Conservation (phyloP, 2,888 invertebrate genomes). For the Melanostoma scalare region DNA sequence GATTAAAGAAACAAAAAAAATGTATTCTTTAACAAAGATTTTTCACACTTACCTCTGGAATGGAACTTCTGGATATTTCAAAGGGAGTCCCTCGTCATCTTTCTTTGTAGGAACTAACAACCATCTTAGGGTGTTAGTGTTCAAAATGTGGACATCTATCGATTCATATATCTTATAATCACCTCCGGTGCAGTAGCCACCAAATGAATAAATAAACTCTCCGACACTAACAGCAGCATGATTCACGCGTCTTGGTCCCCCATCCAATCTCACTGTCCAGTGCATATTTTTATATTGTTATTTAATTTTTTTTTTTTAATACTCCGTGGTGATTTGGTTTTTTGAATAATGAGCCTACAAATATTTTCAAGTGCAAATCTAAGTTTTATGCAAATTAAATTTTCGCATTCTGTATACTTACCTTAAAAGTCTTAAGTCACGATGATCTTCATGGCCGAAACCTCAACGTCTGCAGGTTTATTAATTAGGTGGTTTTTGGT, state of each 20-base stretch:
- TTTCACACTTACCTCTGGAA: conserved; percentile 84
- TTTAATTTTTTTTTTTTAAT: conserved; percentile 1
- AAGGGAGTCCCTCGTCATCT: conserved; percentile 81
- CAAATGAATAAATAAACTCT: conserved; percentile 93
- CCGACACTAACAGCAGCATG: conserved; percentile 94
- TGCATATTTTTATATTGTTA: conserved; percentile 83
- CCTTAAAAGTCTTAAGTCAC: conserved; percentile 36
- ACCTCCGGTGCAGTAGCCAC: conserved; percentile 92
- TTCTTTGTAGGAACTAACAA: conserved; percentile 83
- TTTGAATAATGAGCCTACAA: background rate
- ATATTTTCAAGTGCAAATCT: conserved; percentile 7
- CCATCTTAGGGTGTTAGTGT: conserved; percentile 87
- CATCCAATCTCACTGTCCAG: conserved; percentile 94
- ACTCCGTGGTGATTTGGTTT: background rate
- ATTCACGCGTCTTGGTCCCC: conserved; percentile 95
- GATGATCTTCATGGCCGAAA: conserved; percentile 45
- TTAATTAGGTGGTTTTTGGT: conserved; percentile 39
- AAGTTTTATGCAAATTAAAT: background rate
- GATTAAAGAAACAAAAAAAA: background rate
- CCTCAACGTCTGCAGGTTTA: conserved; percentile 32
- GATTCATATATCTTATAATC: conserved; percentile 89
- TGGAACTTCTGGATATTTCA: conserved; percentile 84
- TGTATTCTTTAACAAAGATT: background rate
- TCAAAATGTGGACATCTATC: conserved; percentile 93
- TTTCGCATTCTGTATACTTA: conserved; percentile 18